phyloP scores from a whole-genome alignment of 2,797 vertebrate species.

The Pantherophis alleghaniensis region DNA sequence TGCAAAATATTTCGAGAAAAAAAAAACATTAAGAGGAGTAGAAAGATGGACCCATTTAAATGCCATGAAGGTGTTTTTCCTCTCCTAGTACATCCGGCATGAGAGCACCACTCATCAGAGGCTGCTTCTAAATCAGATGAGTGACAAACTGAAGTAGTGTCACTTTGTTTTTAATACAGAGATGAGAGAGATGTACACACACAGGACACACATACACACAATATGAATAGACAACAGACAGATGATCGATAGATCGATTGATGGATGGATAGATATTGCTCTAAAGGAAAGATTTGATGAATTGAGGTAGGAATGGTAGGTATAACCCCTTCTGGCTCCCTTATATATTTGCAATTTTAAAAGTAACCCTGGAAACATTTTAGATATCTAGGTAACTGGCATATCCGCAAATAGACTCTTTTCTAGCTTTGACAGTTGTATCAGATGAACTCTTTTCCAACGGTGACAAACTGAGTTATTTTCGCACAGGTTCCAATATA shows the following conservation, averaged over 20 bases:
- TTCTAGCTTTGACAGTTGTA: not conserved
- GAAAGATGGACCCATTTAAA: not conserved
- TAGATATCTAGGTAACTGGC: not conserved
- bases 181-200: not conserved
- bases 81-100: not conserved
- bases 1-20: not conserved
- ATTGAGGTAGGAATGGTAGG: not conserved
- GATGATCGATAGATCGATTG: not conserved
- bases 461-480: not conserved
- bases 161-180: not conserved
- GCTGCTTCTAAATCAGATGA: not conserved
- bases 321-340: not conserved
- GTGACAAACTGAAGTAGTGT: not conserved
- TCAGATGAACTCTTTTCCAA: not conserved
- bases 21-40: not conserved
- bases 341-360: not conserved
- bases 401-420: not conserved
- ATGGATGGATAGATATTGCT: not conserved
- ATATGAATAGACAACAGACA: not conserved
- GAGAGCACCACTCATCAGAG: not conserved
- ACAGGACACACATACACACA: not conserved
- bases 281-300: not conserved
- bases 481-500: not conserved
- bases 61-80: not conserved
- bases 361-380: not conserved